Conservation (phyloP, 2,888 invertebrate species). For the Orchestes rusci region DNA sequence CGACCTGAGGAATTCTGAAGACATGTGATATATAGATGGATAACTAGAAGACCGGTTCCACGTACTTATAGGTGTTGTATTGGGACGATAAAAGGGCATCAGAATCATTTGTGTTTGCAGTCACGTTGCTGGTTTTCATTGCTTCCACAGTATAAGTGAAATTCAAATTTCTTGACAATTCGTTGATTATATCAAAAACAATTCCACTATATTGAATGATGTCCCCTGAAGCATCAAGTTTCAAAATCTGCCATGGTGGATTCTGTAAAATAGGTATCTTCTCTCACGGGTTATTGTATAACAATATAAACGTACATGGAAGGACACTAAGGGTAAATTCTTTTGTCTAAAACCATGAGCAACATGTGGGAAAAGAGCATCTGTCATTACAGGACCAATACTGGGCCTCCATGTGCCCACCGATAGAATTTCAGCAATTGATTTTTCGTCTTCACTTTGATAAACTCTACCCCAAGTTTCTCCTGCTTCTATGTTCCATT, state of each 20-base stretch:
- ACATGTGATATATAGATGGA: constrained; percentile 1
- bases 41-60: no score
- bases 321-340: constrained; percentile 64
- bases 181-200: constrained; percentile 71
- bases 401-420: constrained; percentile 71
- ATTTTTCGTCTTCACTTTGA: constrained; percentile 23
- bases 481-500: constrained; percentile 51
- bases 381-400: constrained; percentile 58
- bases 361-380: constrained; percentile 73
- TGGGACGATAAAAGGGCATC: no score
- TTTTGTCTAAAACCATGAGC: constrained; percentile 71
- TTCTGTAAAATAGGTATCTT: constrained; percentile 49
- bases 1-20: constrained; percentile 38
- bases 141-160: constrained; percentile 58
- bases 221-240: constrained; percentile 52
- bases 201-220: constrained; percentile 59
- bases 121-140: constrained; percentile 21
- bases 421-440: constrained; percentile 41
- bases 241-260: constrained; percentile 80
- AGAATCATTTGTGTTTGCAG: background rate
- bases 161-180: constrained; percentile 68
- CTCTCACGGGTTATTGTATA: background rate
- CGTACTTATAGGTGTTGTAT: no score
- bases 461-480: constrained; percentile 52
- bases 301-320: constrained; percentile 68